A percentile compares a stretch with the other conserved stretches of the same genome.
These are phyloP conservation scores for Rapana venosa DNA, from an alignment of 2,888 invertebrate genomes.

Conservation along the genomic window DNA sequence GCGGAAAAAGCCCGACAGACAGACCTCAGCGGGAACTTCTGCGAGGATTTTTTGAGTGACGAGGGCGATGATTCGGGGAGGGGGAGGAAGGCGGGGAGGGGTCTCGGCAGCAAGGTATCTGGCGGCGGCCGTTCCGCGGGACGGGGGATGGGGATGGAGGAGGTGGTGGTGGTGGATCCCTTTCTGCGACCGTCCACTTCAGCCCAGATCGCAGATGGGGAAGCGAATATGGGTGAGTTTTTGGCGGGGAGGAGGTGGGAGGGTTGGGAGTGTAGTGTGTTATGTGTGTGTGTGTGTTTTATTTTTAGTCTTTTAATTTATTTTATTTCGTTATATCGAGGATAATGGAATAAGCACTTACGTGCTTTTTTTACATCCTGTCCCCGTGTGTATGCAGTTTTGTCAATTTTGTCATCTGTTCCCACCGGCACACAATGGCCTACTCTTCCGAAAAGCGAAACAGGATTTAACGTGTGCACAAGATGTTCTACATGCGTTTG, in stretches of 20 bases:
- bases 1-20: neutral
- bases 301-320: no score
- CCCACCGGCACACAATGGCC: no score
- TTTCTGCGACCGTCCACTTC: neutral
- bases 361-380: neutral
- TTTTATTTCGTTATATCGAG: no score
- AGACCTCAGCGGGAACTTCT: neutral
- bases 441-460: no score
- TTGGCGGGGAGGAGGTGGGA: neutral
- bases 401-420: neutral
- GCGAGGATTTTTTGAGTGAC: neutral
- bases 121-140: neutral
- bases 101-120: neutral
- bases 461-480: no score
- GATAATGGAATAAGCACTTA: neutral
- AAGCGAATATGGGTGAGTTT: neutral
- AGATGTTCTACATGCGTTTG: no score
- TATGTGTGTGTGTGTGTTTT: neutral
- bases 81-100: neutral
- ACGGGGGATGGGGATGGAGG: neutral
- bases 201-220: neutral
- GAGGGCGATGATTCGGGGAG: neutral
- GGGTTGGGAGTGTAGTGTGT: neutral
- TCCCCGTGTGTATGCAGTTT: neutral
- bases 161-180: neutral